phyloP scores from a whole-genome alignment of 2,888 invertebrate genomes.

The Hartigia nigra region DNA sequence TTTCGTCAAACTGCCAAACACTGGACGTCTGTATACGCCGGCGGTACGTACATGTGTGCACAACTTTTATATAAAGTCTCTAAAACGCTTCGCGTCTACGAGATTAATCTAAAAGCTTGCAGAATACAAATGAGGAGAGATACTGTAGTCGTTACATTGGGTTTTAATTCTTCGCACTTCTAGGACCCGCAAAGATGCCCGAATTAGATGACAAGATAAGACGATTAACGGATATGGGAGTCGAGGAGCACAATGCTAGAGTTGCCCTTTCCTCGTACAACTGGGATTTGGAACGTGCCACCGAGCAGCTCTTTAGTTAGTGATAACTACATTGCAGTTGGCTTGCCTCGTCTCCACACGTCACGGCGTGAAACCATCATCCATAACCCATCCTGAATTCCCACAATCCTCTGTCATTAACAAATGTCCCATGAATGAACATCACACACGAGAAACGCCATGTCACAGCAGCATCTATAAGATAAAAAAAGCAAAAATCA shows the following conservation, averaged over 20 bases:
- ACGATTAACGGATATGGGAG: constrained; percentile 93
- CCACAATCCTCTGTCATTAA: constrained; percentile 37
- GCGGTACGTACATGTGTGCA: constrained; percentile 69
- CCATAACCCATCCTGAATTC: constrained; percentile 44
- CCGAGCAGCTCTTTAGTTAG: constrained; percentile 89
- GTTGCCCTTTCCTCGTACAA: constrained; percentile 91
- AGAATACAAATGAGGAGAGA: background rate
- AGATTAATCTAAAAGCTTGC: background rate
- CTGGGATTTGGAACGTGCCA: constrained; percentile 93
- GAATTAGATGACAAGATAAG: constrained; percentile 91
- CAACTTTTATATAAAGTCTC: background rate
- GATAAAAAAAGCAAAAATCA: constrained; percentile 30
- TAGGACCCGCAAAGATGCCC: constrained; percentile 78
- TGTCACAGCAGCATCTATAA: background rate
- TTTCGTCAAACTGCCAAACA: constrained; percentile 93
- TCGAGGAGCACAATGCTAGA: constrained; percentile 88
- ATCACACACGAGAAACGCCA: background rate
- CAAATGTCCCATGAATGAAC: constrained; percentile 24
- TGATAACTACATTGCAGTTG: constrained; percentile 53
- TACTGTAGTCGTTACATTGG: background rate
- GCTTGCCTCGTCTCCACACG: constrained; percentile 25
- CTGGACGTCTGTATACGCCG: constrained; percentile 96
- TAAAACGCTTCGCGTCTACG: background rate
- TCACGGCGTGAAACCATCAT: constrained; percentile 34
- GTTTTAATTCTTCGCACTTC: constrained; percentile 37